phyloP scores from a whole-genome alignment of 2,888 invertebrate genomes.

The Melieria crassipennis region DNA sequence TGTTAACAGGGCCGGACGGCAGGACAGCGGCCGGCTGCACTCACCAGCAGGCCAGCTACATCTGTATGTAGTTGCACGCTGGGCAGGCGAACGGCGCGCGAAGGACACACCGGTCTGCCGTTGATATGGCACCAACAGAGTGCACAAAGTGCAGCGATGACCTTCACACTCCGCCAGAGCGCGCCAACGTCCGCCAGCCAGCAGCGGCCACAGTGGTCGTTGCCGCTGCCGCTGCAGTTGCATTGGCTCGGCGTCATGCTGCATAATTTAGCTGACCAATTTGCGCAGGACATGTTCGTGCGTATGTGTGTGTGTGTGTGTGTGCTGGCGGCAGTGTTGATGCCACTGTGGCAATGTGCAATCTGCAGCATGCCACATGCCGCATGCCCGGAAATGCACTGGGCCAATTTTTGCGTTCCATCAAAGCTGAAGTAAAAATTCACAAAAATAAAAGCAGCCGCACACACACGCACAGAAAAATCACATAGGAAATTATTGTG shows the following conservation, averaged over 20 bases:
- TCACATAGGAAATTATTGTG: slow-evolving; percentile 27
- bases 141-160: slow-evolving; percentile 28
- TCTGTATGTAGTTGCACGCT: too few relatives aligned
- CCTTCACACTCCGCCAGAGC: slow-evolving; percentile 46
- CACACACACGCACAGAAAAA: background rate
- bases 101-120: too few relatives aligned
- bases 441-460: background rate
- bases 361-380: slow-evolving; percentile 1
- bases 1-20: slow-evolving; percentile 30
- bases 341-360: background rate
- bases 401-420: slow-evolving; percentile 16
- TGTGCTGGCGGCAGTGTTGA: background rate
- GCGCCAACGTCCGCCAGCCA: too few relatives aligned
- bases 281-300: slow-evolving; percentile 43
- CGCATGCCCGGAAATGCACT: slow-evolving; percentile 25
- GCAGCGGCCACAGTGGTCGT: too few relatives aligned
- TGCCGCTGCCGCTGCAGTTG: slow-evolving; percentile 35
- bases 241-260: slow-evolving; percentile 29
- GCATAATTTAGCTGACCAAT: slow-evolving; percentile 62
- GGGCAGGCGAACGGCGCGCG: too few relatives aligned
- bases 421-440: background rate
- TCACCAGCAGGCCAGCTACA: background rate
- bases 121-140: slow-evolving; percentile 13
- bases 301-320: background rate
- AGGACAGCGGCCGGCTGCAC: slow-evolving; percentile 13